Conservation (phyloP, 2,797 vertebrate species). For the Loris lydekkerianus region DNA sequence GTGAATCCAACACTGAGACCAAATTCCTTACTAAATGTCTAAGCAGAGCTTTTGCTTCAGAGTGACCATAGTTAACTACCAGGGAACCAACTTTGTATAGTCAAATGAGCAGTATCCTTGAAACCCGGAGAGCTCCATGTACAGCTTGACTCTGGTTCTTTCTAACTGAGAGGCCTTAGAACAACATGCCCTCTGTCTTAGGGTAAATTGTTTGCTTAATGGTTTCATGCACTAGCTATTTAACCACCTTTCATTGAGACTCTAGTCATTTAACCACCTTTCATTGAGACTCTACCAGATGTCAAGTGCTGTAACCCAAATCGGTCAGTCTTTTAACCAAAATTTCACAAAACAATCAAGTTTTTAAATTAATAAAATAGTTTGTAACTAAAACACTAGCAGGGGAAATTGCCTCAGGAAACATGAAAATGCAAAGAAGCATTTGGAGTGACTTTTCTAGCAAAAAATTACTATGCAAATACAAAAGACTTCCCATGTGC, state of each 20-base stretch:
- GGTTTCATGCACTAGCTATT: neutral
- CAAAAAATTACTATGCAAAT: conserved; percentile 30
- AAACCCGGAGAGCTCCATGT: neutral
- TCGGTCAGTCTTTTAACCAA: neutral
- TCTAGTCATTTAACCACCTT: neutral
- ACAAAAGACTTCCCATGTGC: conserved; percentile 55
- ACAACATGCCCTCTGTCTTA: too few species aligned
- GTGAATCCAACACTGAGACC: neutral
- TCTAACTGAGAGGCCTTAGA: neutral
- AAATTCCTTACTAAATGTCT: conserved; percentile 24
- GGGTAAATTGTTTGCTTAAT: neutral
- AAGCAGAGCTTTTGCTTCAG: neutral
- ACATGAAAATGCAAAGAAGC: conserved; percentile 75
- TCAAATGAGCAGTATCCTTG: neutral
- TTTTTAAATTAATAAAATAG: conserved; percentile 67
- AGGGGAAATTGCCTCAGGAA: conserved; percentile 75
- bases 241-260: neutral
- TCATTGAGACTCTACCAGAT: neutral
- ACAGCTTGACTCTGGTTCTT: neutral
- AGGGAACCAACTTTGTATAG: neutral
- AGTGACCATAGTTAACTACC: neutral
- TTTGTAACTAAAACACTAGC: conserved; percentile 63
- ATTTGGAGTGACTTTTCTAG: conserved; percentile 32
- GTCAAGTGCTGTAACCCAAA: too few species aligned
- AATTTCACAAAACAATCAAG: conserved; percentile 24